A percentile compares a stretch with the other conserved stretches of the same genome.
phyloP scores from a whole-genome alignment of 2,797 vertebrate species.

The Parauchenoglanis ngamensis region DNA sequence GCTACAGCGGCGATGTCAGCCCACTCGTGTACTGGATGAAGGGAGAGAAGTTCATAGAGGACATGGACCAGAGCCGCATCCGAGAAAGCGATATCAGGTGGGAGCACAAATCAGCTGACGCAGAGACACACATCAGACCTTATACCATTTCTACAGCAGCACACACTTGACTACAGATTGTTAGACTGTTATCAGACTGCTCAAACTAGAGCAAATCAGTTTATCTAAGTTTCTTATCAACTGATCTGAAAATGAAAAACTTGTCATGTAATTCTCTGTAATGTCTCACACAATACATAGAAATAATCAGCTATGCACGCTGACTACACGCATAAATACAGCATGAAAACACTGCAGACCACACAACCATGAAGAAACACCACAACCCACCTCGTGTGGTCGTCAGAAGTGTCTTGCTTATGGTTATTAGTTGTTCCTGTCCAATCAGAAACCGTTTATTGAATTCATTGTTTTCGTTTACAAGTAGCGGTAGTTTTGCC shows the following conservation, averaged over 20 bases:
- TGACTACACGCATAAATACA: neutral
- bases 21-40: slow-evolving; percentile 99
- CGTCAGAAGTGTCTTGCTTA: neutral
- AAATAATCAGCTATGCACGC: slow-evolving; percentile 53
- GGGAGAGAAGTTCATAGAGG: slow-evolving; percentile 97
- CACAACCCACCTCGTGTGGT: neutral
- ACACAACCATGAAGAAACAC: neutral
- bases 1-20: slow-evolving; percentile 93
- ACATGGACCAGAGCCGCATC: slow-evolving; percentile 92
- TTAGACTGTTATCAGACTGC: neutral
- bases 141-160: neutral
- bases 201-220: neutral
- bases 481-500: neutral
- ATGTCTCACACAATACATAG: slow-evolving; percentile 13
- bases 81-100: slow-evolving; percentile 97
- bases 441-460: neutral
- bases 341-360: slow-evolving; percentile 2
- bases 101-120: slow-evolving; percentile 55
- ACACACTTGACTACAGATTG: neutral
- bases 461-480: neutral
- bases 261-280: slow-evolving; percentile 23
- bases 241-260: slow-evolving; percentile 15
- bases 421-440: neutral
- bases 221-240: neutral
- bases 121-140: neutral